phyloP scores from a whole-genome alignment of 2,888 invertebrate genomes.

The Trilocha varians region DNA sequence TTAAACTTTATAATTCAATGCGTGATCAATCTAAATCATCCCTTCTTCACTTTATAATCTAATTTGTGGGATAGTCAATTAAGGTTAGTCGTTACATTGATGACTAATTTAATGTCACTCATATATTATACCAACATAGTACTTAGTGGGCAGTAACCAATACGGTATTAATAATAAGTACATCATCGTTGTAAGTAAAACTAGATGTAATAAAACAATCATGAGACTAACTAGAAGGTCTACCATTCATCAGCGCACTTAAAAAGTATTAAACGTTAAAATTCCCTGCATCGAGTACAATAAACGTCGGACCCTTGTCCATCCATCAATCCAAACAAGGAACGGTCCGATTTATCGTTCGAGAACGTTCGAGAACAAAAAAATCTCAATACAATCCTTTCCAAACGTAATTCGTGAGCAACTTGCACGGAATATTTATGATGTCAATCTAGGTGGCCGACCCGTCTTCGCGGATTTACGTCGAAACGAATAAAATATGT shows the following conservation, averaged over 20 bases:
- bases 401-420: constrained; percentile 34
- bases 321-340: constrained; percentile 1
- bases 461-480: constrained; percentile 38
- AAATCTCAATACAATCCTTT: constrained; percentile 8
- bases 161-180: too few relatives aligned
- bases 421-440: constrained; percentile 45
- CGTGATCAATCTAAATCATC: too few relatives aligned
- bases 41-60: too few relatives aligned
- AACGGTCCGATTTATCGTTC: constrained; percentile 2
- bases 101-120: too few relatives aligned
- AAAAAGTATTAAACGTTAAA: background rate
- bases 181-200: too few relatives aligned
- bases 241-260: too few relatives aligned
- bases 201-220: background rate
- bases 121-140: too few relatives aligned
- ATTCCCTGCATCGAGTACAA: background rate
- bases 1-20: too few relatives aligned
- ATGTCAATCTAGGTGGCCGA: constrained; percentile 48
- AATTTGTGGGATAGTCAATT: too few relatives aligned
- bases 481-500: constrained; percentile 55
- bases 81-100: too few relatives aligned
- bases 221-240: background rate
- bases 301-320: constrained; percentile 7
- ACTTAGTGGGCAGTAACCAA: too few relatives aligned
- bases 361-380: background rate